Percentiles rank a stretch among this genome's conserved stretches.
These are phyloP conservation scores for Hirudinaria manillensis DNA, from an alignment of 2,888 invertebrate genomes.

Conservation along the genomic window DNA sequence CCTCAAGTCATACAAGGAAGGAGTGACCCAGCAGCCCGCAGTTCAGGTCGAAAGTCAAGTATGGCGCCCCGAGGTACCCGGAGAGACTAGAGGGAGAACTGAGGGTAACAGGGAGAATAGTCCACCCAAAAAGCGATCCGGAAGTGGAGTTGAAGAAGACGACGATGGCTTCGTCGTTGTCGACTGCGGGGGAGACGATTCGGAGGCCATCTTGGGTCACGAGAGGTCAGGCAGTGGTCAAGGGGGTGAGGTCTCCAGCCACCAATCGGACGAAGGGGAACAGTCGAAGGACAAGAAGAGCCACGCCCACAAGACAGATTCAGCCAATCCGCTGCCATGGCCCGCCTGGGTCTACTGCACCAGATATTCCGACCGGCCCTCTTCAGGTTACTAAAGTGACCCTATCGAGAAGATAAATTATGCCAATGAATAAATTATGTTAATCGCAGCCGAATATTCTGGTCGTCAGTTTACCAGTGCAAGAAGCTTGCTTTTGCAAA, in stretches of 20 bases:
- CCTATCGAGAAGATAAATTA: no score
- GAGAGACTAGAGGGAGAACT: not conserved
- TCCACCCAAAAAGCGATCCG: not conserved
- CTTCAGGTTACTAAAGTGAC: slow-evolving; percentile 52
- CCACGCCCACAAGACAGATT: not conserved
- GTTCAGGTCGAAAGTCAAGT: not conserved
- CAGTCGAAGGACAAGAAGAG: not conserved
- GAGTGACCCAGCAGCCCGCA: not conserved
- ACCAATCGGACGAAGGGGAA: not conserved
- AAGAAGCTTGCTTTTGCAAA: no score
- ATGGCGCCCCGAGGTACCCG: not conserved
- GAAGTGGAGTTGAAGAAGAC: not conserved
- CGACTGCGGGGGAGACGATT: not conserved
- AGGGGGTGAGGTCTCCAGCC: not conserved
- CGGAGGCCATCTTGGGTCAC: not conserved
- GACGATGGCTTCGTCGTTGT: not conserved
- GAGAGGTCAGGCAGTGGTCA: not conserved
- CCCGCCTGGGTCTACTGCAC: slow-evolving; percentile 96
- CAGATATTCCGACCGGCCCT: slow-evolving; percentile 65
- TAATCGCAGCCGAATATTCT: no score
- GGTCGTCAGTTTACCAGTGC: no score
- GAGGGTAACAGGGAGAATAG: not conserved
- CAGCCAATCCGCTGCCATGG: slow-evolving; percentile 57
- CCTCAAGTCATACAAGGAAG: no score
- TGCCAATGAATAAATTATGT: no score